Evolutionary conservation across 2,797 vertebrate genomes (phyloP).

Genomic region (Gymnothorax reevesii): DNA sequence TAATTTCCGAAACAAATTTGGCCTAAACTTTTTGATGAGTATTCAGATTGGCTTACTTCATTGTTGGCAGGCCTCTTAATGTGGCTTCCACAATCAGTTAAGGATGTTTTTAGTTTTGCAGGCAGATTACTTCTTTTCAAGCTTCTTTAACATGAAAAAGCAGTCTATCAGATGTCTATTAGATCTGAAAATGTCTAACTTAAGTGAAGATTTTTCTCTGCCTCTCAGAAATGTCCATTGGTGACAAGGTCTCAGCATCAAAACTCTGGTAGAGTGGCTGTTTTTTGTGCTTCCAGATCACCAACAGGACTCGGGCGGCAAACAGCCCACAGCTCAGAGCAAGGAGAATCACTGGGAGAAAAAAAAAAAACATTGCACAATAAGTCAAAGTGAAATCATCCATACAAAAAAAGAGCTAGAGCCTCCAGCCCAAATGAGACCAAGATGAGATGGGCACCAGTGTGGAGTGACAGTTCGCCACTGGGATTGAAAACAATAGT

Average conservation of each 20-base stretch:
- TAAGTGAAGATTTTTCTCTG: constrained; percentile 60
- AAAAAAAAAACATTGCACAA: neutral
- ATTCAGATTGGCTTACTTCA: neutral
- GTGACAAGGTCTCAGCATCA: constrained; percentile 44
- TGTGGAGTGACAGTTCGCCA: neutral
- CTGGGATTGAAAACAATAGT: neutral
- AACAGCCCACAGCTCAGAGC: constrained; percentile 57
- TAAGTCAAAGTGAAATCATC: neutral
- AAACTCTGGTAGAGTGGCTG: constrained; percentile 59
- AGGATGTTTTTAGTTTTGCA: neutral
- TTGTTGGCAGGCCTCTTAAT: neutral
- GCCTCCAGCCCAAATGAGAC: neutral
- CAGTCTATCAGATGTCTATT: neutral
- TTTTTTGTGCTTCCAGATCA: constrained; percentile 67
- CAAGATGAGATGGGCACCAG: neutral
- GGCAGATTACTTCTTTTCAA: neutral
- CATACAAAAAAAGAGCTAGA: neutral
- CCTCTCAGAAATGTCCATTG: constrained; percentile 51
- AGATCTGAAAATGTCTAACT: neutral
- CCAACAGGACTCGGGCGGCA: constrained; percentile 54
- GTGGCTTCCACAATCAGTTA: neutral
- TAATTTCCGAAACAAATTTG: neutral
- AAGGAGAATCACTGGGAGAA: constrained; percentile 59
- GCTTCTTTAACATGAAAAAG: neutral
- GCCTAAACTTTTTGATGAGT: neutral